These are phyloP conservation scores for Onychomys torridus DNA, from an alignment of 2,797 vertebrate species.

Conservation along the genomic window DNA sequence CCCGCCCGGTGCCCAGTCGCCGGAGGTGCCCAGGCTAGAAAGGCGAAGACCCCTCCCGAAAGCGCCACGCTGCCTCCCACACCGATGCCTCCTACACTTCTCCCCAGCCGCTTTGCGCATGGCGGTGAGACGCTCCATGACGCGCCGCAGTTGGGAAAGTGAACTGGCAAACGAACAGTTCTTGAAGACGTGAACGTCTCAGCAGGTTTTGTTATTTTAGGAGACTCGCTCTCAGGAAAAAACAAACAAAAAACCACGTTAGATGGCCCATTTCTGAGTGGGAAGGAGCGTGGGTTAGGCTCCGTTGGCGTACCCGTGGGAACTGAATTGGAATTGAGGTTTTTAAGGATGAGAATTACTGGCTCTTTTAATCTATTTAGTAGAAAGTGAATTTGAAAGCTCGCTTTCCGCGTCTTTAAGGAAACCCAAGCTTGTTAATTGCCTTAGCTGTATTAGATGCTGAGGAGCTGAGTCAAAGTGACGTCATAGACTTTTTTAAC, in stretches of 20 bases:
- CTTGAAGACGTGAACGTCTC: background rate
- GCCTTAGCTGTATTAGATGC: background rate
- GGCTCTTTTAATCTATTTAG: background rate
- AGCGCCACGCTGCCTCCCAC: background rate
- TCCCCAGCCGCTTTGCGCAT: background rate
- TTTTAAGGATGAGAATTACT: constrained; percentile 1
- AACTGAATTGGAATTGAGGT: constrained; percentile 8
- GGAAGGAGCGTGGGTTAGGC: background rate
- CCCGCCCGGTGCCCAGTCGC: background rate
- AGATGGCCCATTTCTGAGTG: background rate
- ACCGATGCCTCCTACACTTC: background rate
- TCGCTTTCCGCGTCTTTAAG: background rate
- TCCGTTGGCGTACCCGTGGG: background rate
- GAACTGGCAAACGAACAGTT: background rate
- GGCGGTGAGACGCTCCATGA: background rate
- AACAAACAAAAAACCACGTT: background rate
- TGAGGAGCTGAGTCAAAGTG: background rate
- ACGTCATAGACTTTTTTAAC: background rate
- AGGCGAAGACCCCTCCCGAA: background rate
- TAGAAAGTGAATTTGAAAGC: constrained; percentile 4
- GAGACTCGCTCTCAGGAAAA: background rate
- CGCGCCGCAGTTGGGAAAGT: background rate
- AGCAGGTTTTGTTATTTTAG: background rate
- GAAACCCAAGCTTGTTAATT: constrained; percentile 24
- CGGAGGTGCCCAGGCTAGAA: background rate